A percentile compares a stretch with the other conserved stretches of the same genome.
Evolutionary conservation across 2,797 vertebrate genomes (phyloP).

Genomic region (Xiphorhynchus erythropygius): DNA sequence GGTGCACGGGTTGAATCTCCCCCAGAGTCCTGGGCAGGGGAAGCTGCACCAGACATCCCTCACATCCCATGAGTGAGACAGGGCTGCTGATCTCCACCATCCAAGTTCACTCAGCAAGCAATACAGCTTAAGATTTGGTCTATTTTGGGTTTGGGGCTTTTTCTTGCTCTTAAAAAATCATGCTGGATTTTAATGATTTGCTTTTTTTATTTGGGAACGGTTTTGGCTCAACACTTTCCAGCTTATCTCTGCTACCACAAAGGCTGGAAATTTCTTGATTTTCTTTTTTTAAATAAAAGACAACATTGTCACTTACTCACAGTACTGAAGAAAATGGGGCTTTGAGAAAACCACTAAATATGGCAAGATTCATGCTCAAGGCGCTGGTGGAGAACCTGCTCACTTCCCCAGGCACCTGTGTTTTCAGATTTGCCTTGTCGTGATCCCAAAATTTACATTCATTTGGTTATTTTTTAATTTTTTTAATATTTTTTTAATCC

Average conservation of each 20-base stretch:
- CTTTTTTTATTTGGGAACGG: not conserved
- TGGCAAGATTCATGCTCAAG: not conserved
- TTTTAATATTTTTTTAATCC: not conserved
- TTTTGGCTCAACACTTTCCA: not conserved
- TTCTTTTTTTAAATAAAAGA: not conserved
- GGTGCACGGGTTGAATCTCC: not conserved
- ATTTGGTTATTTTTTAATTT: not conserved
- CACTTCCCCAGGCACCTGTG: fast-evolving
- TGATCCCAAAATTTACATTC: not conserved
- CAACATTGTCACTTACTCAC: constrained; percentile 15
- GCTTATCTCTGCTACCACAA: constrained; percentile 41
- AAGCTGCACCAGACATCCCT: not conserved
- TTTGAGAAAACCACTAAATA: constrained; percentile 17
- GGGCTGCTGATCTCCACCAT: not conserved
- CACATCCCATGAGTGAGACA: not conserved
- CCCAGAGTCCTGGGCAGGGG: not conserved
- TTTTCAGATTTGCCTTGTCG: not conserved
- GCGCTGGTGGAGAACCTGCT: not conserved
- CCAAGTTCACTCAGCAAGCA: not conserved
- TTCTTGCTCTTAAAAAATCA: not conserved
- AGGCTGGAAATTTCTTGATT: constrained; percentile 2
- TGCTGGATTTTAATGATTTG: not conserved
- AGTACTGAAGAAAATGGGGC: not conserved
- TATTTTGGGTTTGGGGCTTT: not conserved
- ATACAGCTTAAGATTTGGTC: not conserved